Percentiles rank a stretch among this genome's conserved stretches.
Conservation (phyloP, 2,888 invertebrate genomes). For the Hirtodrosophila histrioides region DNA sequence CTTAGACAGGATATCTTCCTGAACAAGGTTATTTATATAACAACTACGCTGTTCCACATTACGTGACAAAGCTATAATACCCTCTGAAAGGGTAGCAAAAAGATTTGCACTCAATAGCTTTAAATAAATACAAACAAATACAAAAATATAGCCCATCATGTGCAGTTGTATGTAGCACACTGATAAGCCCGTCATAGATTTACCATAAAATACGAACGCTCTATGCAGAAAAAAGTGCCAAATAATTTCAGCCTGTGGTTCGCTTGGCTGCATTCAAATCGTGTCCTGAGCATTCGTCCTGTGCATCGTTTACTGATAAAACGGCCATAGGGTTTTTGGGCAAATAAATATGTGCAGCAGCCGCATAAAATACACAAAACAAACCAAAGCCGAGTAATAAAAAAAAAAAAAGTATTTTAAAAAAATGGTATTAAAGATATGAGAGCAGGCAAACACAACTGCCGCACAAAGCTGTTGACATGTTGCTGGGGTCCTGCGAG, state of each 20-base stretch:
- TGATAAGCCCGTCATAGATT: constrained; percentile 59
- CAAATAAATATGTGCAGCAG: constrained; percentile 75
- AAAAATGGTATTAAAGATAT: constrained; percentile 43
- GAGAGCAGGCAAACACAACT: constrained; percentile 33
- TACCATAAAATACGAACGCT: constrained; percentile 53
- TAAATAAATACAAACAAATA: constrained; percentile 13
- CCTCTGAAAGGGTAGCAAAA: too few species aligned
- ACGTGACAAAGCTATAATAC: too few species aligned
- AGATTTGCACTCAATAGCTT: constrained; percentile 12
- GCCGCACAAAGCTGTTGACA: constrained; percentile 74
- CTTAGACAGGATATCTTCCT: too few species aligned
- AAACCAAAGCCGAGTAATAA: constrained; percentile 21
- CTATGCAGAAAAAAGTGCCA: constrained; percentile 23
- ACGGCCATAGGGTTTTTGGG: constrained; percentile 66
- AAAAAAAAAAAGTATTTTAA: constrained; percentile 10
- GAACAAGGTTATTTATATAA: too few species aligned
- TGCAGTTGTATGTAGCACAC: constrained; percentile 23
- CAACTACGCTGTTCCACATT: too few species aligned
- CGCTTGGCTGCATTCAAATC: constrained; percentile 44
- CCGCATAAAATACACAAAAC: constrained; percentile 46
- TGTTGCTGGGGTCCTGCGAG: constrained; percentile 32
- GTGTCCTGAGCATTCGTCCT: constrained; percentile 1
- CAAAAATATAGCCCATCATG: constrained; percentile 10
- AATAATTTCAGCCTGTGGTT: constrained; percentile 46
- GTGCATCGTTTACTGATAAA: constrained; percentile 43